phyloP scores from a whole-genome alignment of 2,113 vertebrate species.

The Scopus umbretta region DNA sequence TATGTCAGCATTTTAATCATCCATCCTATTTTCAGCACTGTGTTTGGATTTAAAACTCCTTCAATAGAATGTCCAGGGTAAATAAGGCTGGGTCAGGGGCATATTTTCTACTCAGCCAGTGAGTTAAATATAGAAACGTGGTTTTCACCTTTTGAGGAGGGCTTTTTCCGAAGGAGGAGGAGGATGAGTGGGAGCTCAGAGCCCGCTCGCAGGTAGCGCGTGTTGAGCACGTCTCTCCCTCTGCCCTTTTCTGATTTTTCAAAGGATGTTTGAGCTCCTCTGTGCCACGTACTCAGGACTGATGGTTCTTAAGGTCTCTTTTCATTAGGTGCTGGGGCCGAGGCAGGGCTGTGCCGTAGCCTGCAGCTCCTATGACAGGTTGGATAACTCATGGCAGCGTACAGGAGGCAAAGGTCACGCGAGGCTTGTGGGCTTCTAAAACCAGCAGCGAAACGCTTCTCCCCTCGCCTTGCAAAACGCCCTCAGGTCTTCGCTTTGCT shows the following conservation, averaged over 20 bases:
- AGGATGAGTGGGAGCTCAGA: background rate
- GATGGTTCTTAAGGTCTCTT: background rate
- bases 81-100: background rate
- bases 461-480: background rate
- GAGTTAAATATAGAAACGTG: background rate
- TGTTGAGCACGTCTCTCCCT: background rate
- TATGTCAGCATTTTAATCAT: background rate
- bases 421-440: background rate
- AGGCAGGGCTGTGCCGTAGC: background rate
- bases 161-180: background rate
- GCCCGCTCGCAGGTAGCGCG: accelerated
- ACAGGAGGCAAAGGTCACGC: background rate
- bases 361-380: background rate
- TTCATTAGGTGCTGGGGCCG: background rate
- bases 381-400: background rate
- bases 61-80: background rate
- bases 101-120: background rate
- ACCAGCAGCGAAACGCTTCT: accelerated
- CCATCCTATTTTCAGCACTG: background rate
- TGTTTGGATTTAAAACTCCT: background rate
- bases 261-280: background rate
- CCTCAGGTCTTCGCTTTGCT: background rate
- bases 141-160: background rate
- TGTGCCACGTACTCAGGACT: background rate
- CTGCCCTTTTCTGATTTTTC: background rate